Evolutionary conservation across 2,797 vertebrate genomes (phyloP).

Genomic region (Petrocephalus schoutedeni): DNA sequence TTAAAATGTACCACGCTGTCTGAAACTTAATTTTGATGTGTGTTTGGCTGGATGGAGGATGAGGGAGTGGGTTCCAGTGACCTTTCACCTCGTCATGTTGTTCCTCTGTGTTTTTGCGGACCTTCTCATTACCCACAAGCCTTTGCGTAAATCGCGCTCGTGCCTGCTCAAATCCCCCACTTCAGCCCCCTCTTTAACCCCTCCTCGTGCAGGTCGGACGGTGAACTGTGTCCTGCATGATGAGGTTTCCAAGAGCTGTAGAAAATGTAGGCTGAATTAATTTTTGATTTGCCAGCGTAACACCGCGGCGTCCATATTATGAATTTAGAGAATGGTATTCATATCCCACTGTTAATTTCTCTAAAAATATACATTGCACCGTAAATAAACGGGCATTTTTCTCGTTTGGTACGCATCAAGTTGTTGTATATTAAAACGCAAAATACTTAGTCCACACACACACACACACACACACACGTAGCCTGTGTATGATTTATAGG

Average conservation of each 20-base stretch:
- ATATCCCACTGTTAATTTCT: not conserved
- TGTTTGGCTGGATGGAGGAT: conserved; percentile 37
- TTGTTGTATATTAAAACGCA: not conserved
- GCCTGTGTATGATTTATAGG: not conserved
- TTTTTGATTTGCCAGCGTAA: conserved; percentile 11
- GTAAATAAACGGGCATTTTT: not conserved
- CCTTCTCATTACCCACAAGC: conserved; percentile 67
- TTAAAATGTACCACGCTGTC: conserved; percentile 53
- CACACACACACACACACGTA: not conserved
- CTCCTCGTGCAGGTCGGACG: conserved; percentile 9
- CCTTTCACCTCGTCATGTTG: conserved; percentile 83
- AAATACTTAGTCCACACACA: not conserved
- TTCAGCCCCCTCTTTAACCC: conserved; percentile 20
- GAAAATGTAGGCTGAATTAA: conserved; percentile 12
- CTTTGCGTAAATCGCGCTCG: conserved; percentile 52
- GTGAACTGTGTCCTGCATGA: not conserved
- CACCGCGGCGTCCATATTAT: not conserved
- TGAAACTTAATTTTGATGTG: conserved; percentile 54
- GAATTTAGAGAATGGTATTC: not conserved
- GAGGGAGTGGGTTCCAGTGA: conserved; percentile 67
- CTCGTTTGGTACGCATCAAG: not conserved
- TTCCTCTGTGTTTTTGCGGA: conserved; percentile 60
- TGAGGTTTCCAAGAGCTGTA: not conserved
- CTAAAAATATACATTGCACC: not conserved
- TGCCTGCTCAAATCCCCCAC: conserved; percentile 27